phyloP scores from a whole-genome alignment of 30 jellyfish, hydroid and myxozoan genomes.

The Turritopsis rubra region DNA sequence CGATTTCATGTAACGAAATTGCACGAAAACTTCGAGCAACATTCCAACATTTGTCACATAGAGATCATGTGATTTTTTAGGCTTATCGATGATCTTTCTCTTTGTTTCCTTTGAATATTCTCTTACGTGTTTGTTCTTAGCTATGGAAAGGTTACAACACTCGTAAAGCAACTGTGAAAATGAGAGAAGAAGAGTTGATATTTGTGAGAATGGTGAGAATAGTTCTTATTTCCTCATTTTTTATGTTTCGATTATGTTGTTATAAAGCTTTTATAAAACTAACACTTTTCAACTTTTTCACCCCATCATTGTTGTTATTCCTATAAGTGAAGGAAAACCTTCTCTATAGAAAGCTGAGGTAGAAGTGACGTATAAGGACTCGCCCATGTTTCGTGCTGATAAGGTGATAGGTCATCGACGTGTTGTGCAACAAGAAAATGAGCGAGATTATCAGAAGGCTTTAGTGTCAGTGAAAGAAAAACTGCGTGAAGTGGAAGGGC shows the following conservation, averaged over 20 bases:
- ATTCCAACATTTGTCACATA: too few relatives aligned
- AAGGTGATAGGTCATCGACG: conserved; percentile 80
- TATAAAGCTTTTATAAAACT: too few relatives aligned
- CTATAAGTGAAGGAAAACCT: background rate
- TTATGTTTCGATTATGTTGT: too few relatives aligned
- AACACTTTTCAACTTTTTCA: too few relatives aligned
- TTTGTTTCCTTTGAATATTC: too few relatives aligned
- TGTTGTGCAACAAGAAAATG: conserved; percentile 66
- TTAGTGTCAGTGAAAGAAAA: conserved; percentile 72
- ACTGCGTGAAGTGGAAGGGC: conserved; percentile 86
- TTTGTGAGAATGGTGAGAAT: conserved; percentile 95
- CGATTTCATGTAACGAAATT: too few relatives aligned
- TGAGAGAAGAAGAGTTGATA: conserved; percentile 93
- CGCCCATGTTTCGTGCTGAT: conserved; percentile 41
- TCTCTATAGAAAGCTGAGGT: conserved; percentile 41
- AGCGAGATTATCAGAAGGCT: conserved; percentile 79
- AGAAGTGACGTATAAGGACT: conserved; percentile 44
- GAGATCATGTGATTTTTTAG: too few relatives aligned
- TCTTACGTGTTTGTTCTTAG: conserved; percentile 16
- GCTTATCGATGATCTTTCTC: too few relatives aligned
- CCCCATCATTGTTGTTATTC: background rate
- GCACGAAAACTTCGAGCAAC: too few relatives aligned
- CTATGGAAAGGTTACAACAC: conserved; percentile 85
- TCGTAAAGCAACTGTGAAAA: conserved; percentile 50
- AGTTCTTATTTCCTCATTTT: background rate